phyloP scores from a whole-genome alignment of 2,888 invertebrate genomes.

The Rhabditophanes sp. region DNA sequence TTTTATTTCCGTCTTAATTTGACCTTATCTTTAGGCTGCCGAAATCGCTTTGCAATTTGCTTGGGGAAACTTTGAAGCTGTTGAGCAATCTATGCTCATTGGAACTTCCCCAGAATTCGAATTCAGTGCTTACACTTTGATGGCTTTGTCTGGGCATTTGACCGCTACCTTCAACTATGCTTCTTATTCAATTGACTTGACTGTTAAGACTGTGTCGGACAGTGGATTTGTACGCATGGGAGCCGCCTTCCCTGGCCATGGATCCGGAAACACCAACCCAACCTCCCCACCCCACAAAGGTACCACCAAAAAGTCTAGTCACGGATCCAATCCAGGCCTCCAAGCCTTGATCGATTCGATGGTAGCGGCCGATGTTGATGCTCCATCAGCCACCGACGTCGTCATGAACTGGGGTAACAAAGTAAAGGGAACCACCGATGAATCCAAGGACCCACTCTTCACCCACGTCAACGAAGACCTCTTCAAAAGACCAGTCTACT shows the following conservation, averaged over 20 bases:
- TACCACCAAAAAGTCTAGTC: background rate
- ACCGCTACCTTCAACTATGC: conserved; percentile 9
- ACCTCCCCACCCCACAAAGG: conserved; percentile 5
- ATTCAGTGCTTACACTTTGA: conserved; percentile 29
- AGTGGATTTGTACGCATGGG: conserved; percentile 6
- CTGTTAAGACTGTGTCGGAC: conserved; percentile 9
- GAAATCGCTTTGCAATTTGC: conserved; percentile 15
- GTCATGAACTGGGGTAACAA: conserved; percentile 30
- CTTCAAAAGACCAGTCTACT: conserved; percentile 30
- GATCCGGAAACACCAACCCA: conserved; percentile 3
- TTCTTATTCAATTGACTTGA: conserved; percentile 12
- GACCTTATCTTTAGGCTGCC: conserved; percentile 3
- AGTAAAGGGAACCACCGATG: conserved; percentile 12
- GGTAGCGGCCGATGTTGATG: conserved; percentile 28
- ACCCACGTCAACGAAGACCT: conserved; percentile 26
- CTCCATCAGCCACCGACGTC: conserved; percentile 18
- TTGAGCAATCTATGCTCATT: conserved; percentile 23
- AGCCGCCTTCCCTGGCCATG: background rate
- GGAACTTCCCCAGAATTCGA: conserved; percentile 34
- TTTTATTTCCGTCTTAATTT: background rate
- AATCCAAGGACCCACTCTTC: conserved; percentile 12
- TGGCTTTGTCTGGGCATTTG: conserved; percentile 16
- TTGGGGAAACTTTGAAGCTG: conserved; percentile 9
- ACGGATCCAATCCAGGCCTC: conserved; percentile 5
- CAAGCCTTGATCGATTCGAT: conserved; percentile 26